Evolutionary conservation across 2,888 invertebrate genomes (phyloP), one percentile per base, ranked within the genome.

Genomic region (Pharmacophagus antenor): DNA sequence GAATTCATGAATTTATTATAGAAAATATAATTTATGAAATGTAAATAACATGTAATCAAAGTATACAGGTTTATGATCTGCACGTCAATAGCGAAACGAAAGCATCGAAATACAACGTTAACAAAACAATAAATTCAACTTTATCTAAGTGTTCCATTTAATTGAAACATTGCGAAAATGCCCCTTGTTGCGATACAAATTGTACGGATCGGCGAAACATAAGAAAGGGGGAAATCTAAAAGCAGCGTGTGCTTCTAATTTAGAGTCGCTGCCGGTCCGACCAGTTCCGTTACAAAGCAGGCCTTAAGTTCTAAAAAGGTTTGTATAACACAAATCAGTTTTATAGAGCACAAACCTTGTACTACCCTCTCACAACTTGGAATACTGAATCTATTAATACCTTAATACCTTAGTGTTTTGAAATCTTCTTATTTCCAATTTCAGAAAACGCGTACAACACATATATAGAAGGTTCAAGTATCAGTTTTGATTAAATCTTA

Each of bases 131-230:
- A 76, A 74, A 74, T 74, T 70, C 58, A 64, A 65, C 67, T 70
- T 69, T 73, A 73, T 72, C 69, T 69, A 76, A 76, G 74, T 75
- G 77, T 73, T 65, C 76, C 74, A 82, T 84, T 84, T 78, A 79
- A 84, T 83, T 79, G 80, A 80, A 79, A 78, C 77, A 79, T 87
- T 86, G 85, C 82, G 84, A 84, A 85, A 85, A 80, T 79, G 69
- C 74, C 66, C 78, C 79, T 78, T 71, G 78, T 82, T 82, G 74
- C 80, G 70, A 75, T 82, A 84, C 84, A 84, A 85, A 84, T 83
- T 82, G 82, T 82, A 76, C 66, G 56, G 62, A 63, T 63, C 67
- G 72, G 71, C 72, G 71, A 76, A 78, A 74, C 74, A 69, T 67
- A 80, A 79, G 80, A 81, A 82, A 81, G 77, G 80, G 78, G 80